A percentile compares a stretch with the other conserved stretches of the same genome.
Conservation (phyloP, 37 sponge, comb jelly and placozoan genomes). For the Crambe crambe region DNA sequence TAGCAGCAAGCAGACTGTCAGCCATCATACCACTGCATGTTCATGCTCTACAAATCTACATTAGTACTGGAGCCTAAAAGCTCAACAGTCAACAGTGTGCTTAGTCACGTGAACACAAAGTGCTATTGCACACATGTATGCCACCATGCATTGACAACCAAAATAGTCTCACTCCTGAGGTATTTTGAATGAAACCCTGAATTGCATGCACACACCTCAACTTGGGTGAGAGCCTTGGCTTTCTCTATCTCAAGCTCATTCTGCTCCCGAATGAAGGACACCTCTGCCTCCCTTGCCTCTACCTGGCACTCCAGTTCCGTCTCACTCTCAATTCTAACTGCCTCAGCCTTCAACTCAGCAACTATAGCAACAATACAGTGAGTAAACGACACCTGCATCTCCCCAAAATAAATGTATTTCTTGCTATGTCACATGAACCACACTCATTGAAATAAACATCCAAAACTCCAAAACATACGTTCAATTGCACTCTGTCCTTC, state of each 20-base stretch:
- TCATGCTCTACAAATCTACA: too few species aligned
- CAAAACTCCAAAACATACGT: constrained; percentile 43
- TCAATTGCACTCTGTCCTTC: constrained; percentile 93
- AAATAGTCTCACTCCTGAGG: too few species aligned
- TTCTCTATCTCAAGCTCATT: constrained; percentile 80
- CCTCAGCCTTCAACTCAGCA: constrained; percentile 84
- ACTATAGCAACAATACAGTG: constrained; percentile 25
- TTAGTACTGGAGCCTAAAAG: too few species aligned
- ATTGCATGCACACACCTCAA: constrained; percentile 78
- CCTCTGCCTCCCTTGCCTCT: constrained; percentile 67
- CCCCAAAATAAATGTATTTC: too few species aligned
- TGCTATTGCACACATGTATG: too few species aligned
- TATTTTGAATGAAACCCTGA: too few species aligned
- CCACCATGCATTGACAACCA: too few species aligned
- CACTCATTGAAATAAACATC: background rate
- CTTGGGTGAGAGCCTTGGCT: constrained; percentile 66
- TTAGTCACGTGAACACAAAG: too few species aligned
- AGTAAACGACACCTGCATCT: too few species aligned
- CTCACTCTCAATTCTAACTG: constrained; percentile 71
- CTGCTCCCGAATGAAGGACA: constrained; percentile 64
- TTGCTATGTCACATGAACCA: background rate
- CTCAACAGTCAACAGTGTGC: too few species aligned
- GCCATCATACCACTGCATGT: too few species aligned
- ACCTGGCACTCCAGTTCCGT: constrained; percentile 73
- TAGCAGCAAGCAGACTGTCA: too few species aligned